Base-by-base conservation (phyloP, 1,140 invertebrate species). In the Drosophila tristis region DNA sequence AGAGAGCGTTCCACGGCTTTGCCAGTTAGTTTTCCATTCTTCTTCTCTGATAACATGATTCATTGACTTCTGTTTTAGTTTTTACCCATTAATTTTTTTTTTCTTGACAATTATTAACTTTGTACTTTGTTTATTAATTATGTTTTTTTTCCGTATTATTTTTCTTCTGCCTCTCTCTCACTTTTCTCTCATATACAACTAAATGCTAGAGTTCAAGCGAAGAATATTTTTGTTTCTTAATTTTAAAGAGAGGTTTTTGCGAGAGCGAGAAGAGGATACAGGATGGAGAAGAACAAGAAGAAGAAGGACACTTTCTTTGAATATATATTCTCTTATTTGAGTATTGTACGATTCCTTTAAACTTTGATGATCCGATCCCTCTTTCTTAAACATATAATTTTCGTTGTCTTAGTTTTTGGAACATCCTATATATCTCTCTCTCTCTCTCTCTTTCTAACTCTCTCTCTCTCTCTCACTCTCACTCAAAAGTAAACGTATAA, bases 351-450 rank as follows among this genome's bases (percentile, higher is more conserved):
- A 51, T 77, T 78, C 49, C 11, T 13, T 39, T 39, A 4, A 39
- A 29, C 26, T 29, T 29, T 39, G 11, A 39, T 39, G 35, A 39
- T 39, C 11, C 42, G 35, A 39, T 39, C 11, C 42, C 60, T 56
- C 64, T 63, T 53, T 73, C 49, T 80, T 59, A 45, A 62, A 74
- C 55, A 65, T 64, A 51, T 59, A 48, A 64, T 80, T 84, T 78
- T 65, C 51, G 50, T 82, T 84, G 57, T 56, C 45, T 82, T 82
- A 57, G 63, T 82, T 81, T 39, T 81, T 65, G 57, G 56, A 80
- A 48, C 57, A 51, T 48, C 43, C 44, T 79, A 66, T 58, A 73
- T 72, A 49, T 75, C 42, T 56, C 51, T 56, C 26, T 59, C 42
- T 16, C 42, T 16, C 16, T 78, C 42, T 67, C 51, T 64, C 26